Conservation (phyloP, 30 jellyfish, hydroid and myxozoan species). For the Turritopsis rubra region DNA sequence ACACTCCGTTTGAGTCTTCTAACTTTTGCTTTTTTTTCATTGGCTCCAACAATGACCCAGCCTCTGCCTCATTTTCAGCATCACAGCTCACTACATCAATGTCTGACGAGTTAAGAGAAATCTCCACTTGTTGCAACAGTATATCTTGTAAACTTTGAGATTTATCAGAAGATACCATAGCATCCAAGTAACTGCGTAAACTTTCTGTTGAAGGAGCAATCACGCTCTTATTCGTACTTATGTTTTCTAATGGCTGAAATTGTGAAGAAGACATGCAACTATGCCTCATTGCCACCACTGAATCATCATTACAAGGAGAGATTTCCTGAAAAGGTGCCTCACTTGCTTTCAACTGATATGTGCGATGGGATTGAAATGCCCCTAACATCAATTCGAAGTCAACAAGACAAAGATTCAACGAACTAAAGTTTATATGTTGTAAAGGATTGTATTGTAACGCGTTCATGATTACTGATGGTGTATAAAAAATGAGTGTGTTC, state of each 20-base stretch:
- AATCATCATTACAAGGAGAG: not conserved
- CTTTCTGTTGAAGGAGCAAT: not conserved
- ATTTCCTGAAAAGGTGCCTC: conserved; percentile 59
- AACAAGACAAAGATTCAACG: conserved; percentile 51
- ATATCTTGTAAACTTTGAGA: conserved; percentile 16
- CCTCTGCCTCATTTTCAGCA: conserved; percentile 37
- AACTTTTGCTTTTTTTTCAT: conserved; percentile 19
- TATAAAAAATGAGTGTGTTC: conserved; percentile 50
- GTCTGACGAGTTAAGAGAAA: conserved; percentile 63
- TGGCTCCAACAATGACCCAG: not conserved
- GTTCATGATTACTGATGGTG: conserved; percentile 48
- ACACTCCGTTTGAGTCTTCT: not conserved
- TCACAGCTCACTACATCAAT: conserved; percentile 73
- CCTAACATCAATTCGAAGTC: conserved; percentile 59
- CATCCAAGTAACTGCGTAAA: conserved; percentile 20
- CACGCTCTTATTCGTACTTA: not conserved
- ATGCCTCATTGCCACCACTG: not conserved
- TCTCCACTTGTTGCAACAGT: conserved; percentile 13
- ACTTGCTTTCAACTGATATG: conserved; percentile 55
- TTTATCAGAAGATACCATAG: not conserved
- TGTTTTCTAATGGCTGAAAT: conserved; percentile 4
- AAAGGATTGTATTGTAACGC: conserved; percentile 47
- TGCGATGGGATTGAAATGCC: conserved; percentile 81
- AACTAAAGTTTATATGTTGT: conserved; percentile 38
- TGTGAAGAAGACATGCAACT: conserved; percentile 4